Percentiles rank a stretch among this genome's conserved stretches.
phyloP scores from a whole-genome alignment of 2,797 vertebrate genomes.

The Cercopithecus neglectus region DNA sequence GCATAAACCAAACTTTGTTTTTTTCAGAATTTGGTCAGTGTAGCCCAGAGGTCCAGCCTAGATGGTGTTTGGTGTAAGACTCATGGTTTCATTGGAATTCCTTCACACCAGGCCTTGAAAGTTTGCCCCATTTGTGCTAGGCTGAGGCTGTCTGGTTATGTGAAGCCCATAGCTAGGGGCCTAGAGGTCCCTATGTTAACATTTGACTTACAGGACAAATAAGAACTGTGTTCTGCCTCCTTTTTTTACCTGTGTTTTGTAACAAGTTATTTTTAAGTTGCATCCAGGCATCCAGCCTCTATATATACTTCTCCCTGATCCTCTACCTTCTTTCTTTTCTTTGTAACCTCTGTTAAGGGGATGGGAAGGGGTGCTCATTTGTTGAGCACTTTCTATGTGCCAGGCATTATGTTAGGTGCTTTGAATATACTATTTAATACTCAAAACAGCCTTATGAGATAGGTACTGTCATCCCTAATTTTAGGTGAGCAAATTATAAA shows the following conservation, averaged over 20 bases:
- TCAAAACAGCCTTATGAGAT: slow-evolving; percentile 39
- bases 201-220: neutral
- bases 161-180: neutral
- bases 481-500: neutral
- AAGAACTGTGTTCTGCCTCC: neutral
- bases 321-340: neutral
- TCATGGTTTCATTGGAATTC: neutral
- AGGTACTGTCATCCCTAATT: neutral
- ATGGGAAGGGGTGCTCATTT: neutral
- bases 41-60: neutral
- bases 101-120: neutral
- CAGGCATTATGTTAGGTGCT: neutral
- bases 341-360: neutral
- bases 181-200: neutral
- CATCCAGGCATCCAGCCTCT: neutral
- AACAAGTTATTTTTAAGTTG: neutral
- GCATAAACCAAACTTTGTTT: neutral
- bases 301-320: neutral
- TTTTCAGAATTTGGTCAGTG: neutral
- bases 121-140: neutral
- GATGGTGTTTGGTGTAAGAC: neutral
- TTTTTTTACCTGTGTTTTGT: neutral
- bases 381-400: neutral
- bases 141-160: neutral
- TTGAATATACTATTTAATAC: slow-evolving; percentile 71